Evolutionary conservation across 2,113 vertebrate species (phyloP).

Genomic region (Todiramphus saurophagus): DNA sequence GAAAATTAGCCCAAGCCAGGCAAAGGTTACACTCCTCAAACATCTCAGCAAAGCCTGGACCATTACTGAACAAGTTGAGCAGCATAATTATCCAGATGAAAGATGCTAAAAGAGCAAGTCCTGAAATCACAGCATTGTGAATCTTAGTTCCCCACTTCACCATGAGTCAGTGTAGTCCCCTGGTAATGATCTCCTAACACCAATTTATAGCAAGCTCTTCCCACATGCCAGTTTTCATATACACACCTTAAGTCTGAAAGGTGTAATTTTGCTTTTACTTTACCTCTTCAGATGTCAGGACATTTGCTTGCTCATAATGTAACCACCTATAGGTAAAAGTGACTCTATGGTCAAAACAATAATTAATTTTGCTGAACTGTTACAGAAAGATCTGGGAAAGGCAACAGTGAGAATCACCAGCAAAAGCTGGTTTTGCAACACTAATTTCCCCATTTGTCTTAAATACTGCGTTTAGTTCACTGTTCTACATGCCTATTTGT

Average conservation of each 20-base stretch:
- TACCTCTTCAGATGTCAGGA: neutral
- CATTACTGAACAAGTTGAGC: neutral
- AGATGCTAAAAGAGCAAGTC: neutral
- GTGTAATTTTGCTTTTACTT: neutral
- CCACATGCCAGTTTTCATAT: neutral
- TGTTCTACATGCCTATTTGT: neutral
- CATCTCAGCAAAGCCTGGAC: neutral
- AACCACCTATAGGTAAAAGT: neutral
- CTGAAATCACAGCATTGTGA: neutral
- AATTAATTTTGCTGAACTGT: neutral
- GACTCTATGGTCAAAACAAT: neutral
- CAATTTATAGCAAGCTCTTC: neutral
- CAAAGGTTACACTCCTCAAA: neutral
- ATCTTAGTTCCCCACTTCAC: neutral
- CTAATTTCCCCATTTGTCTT: neutral
- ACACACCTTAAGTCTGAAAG: neutral
- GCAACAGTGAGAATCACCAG: neutral
- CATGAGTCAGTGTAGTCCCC: neutral
- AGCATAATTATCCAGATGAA: neutral
- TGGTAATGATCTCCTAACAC: neutral
- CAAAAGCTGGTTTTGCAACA: neutral
- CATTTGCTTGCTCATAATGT: fast-evolving
- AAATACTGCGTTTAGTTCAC: neutral
- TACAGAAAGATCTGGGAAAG: neutral
- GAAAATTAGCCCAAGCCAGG: neutral